Evolutionary conservation across 2,797 vertebrate species (phyloP), one percentile per base, ranked within the genome.

Genomic region (Sebastiscus tertius): DNA sequence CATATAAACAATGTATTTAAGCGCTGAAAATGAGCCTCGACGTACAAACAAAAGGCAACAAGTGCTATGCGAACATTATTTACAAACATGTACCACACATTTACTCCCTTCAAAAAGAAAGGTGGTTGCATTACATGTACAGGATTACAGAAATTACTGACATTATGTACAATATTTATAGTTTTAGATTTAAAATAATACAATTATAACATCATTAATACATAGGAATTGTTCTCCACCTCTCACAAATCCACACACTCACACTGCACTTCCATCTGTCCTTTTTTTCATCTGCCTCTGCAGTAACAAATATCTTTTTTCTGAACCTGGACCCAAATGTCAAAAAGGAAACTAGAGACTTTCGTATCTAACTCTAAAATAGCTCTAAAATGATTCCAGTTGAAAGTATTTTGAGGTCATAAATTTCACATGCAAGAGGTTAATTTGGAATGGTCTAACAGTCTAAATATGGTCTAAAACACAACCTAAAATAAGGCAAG

Each of bases 101-200:
- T 96, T 96, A 97, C 97, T 97, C 97, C 97, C 95, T 96, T 97
- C 97, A 56, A 94, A 95, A 96, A 96, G 97, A 98, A 98, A 98
- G 97, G 97, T 99, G 97, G 97, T 98, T 98, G 95, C 95, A 96
- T 97, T 97, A 98, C 95, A 96, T 94, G 96, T 96, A 97, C 96
- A 96, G 91, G 97, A 95, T 96, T 96, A 98, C 96, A 98, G 93
- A 97, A 97, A 95, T 93, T 11, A 94, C 95, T 92, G 88, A 93
- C 92, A 94, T 92, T 96, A 94, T 96, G 94, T 96, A 96, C 96
- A 96, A 93, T 96, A 96, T 96, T 96, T 96, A 96, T 95, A 96
- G 84, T 92, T 95, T 91, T 86, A 93, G 80, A 92, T 88, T 95
- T 92, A 92, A 95, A 95, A 96, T 95, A 93, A 95, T 93, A 96